Evolutionary conservation across 2,888 invertebrate species (phyloP).

Genomic region (Carterocephalus palaemon): DNA sequence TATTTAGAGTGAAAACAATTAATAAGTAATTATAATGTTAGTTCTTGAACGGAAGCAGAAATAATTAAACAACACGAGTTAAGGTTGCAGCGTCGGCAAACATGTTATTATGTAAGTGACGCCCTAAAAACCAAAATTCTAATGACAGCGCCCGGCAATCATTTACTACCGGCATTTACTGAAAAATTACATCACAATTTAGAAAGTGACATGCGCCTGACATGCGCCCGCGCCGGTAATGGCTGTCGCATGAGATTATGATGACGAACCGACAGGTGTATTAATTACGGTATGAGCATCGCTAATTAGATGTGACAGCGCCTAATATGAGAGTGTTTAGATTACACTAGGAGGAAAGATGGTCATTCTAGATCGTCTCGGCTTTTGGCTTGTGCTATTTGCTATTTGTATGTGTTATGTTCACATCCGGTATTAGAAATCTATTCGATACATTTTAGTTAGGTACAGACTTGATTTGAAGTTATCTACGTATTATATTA

Average conservation of each 20-base stretch:
- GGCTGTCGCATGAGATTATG: slow-evolving; percentile 17
- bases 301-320: slow-evolving; percentile 15
- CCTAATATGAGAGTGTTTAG: slow-evolving; percentile 1
- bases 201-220: slow-evolving; percentile 17
- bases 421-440: too few relatives aligned
- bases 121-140: slow-evolving; percentile 8
- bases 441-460: too few relatives aligned
- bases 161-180: background rate
- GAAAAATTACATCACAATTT: slow-evolving; percentile 12
- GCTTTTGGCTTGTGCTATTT: too few relatives aligned
- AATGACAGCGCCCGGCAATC: background rate
- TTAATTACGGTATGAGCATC: slow-evolving; percentile 5
- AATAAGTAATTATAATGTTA: too few relatives aligned
- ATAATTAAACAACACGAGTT: background rate
- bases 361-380: background rate
- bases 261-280: slow-evolving; percentile 11
- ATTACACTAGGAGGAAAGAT: background rate
- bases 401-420: too few relatives aligned
- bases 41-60: too few relatives aligned
- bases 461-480: too few relatives aligned
- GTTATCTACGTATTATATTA: too few relatives aligned
- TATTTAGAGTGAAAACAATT: too few relatives aligned
- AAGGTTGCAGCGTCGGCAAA: slow-evolving; percentile 9
- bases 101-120: slow-evolving; percentile 7
- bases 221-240: slow-evolving; percentile 11